Percentiles rank a stretch among this genome's conserved stretches.
These are phyloP conservation scores for Tachypleus tridentatus DNA, from an alignment of 1,140 invertebrate species.

Conservation along the genomic window DNA sequence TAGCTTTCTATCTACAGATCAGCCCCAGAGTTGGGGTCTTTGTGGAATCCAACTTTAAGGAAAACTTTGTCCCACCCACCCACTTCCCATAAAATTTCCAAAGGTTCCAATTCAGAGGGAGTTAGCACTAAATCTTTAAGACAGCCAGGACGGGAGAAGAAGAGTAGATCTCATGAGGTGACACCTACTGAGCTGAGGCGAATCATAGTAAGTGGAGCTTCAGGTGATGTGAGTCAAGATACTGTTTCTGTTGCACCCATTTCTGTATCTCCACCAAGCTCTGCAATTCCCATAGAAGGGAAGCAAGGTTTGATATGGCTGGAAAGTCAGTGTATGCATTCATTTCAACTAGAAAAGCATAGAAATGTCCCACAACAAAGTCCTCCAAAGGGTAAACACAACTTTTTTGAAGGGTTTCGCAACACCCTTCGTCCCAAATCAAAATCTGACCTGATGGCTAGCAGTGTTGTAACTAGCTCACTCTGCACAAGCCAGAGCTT, in stretches of 20 bases:
- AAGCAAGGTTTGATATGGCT: not conserved
- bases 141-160: constrained; percentile 22
- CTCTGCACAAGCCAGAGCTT: constrained; percentile 19
- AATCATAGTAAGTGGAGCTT: constrained; percentile 5
- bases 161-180: constrained; percentile 8
- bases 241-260: not conserved
- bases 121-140: constrained; percentile 18
- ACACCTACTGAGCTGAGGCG: constrained; percentile 3
- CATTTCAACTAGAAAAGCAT: constrained; percentile 19
- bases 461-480: constrained; percentile 11
- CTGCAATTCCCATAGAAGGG: not conserved
- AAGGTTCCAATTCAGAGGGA: constrained; percentile 5
- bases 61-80: constrained; percentile 37
- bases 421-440: constrained; percentile 41
- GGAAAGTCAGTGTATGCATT: constrained; percentile 21
- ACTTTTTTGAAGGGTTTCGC: constrained; percentile 46
- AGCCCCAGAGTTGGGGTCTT: constrained; percentile 33
- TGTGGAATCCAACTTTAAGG: constrained; percentile 33
- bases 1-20: constrained; percentile 28
- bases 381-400: constrained; percentile 30
- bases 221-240: not conserved
- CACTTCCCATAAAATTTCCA: constrained; percentile 24
- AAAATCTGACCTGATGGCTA: constrained; percentile 22
- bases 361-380: constrained; percentile 14
- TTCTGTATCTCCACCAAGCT: not conserved